Evolutionary conservation across 2,888 invertebrate genomes (phyloP).

Genomic region (Allygus modestus): DNA sequence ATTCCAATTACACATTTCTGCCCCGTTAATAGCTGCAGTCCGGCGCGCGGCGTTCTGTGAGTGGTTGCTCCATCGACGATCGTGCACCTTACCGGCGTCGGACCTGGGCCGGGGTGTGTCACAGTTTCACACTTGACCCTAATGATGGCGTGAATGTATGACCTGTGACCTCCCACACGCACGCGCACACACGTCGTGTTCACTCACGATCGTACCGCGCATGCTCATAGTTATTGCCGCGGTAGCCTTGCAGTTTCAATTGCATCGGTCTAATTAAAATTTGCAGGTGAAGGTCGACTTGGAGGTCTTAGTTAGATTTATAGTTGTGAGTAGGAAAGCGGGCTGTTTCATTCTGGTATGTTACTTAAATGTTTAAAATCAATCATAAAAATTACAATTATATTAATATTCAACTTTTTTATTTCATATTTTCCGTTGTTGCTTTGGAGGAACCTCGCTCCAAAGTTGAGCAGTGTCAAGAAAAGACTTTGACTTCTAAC

Average conservation of each 20-base stretch:
- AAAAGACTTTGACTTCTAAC: too few species aligned
- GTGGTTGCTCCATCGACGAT: neutral
- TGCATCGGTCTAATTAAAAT: slow-evolving; percentile 20
- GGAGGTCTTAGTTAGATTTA: neutral
- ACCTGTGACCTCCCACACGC: slow-evolving; percentile 16
- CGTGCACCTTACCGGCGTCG: slow-evolving; percentile 17
- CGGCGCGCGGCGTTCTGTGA: too few species aligned
- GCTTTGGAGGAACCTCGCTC: too few species aligned
- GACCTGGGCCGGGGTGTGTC: slow-evolving; percentile 35
- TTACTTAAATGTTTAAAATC: too few species aligned
- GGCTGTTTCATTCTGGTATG: too few species aligned
- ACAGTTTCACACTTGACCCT: slow-evolving; percentile 10
- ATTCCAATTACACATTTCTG: too few species aligned
- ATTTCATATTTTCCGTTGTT: too few species aligned
- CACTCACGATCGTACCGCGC: neutral
- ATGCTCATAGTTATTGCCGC: neutral
- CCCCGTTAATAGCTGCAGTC: too few species aligned
- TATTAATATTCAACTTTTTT: too few species aligned
- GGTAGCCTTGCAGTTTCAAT: slow-evolving; percentile 17
- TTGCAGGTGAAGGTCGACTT: neutral
- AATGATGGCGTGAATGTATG: slow-evolving; percentile 32
- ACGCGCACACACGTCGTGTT: neutral
- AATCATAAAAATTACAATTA: too few species aligned
- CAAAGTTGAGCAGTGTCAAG: too few species aligned
- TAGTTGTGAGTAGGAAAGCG: neutral